Conservation (phyloP, 1,140 invertebrate genomes). For the Brachionus paranguensis region DNA sequence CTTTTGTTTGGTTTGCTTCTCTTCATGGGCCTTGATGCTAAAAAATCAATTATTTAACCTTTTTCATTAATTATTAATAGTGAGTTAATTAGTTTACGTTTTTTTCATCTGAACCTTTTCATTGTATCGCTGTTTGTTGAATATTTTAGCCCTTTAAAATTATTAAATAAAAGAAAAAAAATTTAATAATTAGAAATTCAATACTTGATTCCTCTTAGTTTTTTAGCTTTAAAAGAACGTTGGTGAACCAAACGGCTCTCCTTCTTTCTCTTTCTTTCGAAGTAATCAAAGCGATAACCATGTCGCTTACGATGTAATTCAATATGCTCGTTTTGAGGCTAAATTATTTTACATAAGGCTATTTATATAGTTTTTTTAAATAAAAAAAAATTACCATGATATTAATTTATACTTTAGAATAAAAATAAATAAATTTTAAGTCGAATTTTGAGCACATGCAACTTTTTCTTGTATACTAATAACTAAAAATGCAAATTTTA, state of each 20-base stretch:
- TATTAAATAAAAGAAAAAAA: too few relatives aligned
- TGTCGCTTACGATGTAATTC: slow-evolving; percentile 91
- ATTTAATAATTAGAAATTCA: neutral
- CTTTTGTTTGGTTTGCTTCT: slow-evolving; percentile 70
- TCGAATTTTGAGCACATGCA: slow-evolving; percentile 17
- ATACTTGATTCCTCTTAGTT: slow-evolving; percentile 80
- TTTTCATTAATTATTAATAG: neutral
- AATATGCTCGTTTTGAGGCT: slow-evolving; percentile 99
- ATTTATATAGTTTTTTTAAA: neutral
- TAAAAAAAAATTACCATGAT: neutral
- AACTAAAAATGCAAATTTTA: neutral
- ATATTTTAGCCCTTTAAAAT: slow-evolving; percentile 73
- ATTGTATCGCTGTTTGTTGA: slow-evolving; percentile 87
- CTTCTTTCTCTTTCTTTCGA: slow-evolving; percentile 86
- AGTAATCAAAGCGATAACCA: slow-evolving; percentile 90
- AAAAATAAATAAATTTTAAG: neutral
- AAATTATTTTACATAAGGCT: neutral
- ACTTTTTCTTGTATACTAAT: neutral
- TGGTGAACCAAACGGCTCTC: slow-evolving; percentile 87
- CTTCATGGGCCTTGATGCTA: slow-evolving; percentile 58
- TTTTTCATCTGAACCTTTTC: slow-evolving; percentile 99
- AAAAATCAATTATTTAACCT: neutral
- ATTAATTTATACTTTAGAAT: neutral
- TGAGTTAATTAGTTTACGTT: slow-evolving; percentile 58
- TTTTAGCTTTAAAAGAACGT: slow-evolving; percentile 78